phyloP scores from a whole-genome alignment of 2,113 vertebrate genomes.

The Alosa alosa region DNA sequence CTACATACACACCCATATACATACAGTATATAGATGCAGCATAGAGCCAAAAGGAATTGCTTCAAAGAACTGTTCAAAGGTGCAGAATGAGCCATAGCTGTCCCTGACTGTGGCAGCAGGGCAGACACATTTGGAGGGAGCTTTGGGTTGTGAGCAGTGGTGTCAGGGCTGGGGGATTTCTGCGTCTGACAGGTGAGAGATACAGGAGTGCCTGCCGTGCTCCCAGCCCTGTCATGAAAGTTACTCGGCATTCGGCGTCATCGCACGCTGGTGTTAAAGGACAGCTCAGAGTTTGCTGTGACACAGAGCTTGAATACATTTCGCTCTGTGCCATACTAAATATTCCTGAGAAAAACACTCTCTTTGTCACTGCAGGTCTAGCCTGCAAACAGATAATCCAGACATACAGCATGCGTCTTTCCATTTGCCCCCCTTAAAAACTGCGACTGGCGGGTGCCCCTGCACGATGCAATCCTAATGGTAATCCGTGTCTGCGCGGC shows the following conservation, averaged over 20 bases:
- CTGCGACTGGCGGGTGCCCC: not conserved
- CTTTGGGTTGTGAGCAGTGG: slow-evolving; percentile 57
- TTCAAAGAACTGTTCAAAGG: slow-evolving; percentile 1
- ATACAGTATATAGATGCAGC: not conserved
- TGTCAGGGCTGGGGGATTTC: slow-evolving; percentile 50
- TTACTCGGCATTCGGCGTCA: slow-evolving; percentile 62
- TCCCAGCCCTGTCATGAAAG: slow-evolving; percentile 58
- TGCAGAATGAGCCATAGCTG: slow-evolving; percentile 16
- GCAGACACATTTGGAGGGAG: slow-evolving; percentile 44
- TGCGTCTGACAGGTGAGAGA: slow-evolving; percentile 61
- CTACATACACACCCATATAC: not conserved
- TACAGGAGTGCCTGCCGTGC: slow-evolving; percentile 32
- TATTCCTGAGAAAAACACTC: slow-evolving; percentile 38
- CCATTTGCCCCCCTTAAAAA: not conserved
- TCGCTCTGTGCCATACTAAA: slow-evolving; percentile 56
- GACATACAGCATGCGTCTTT: not conserved
- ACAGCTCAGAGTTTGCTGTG: slow-evolving; percentile 65
- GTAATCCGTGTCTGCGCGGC: not conserved
- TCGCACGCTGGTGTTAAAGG: slow-evolving; percentile 62
- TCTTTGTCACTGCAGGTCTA: slow-evolving; percentile 6
- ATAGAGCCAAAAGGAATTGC: not conserved
- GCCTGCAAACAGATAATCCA: not conserved
- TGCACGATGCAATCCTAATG: not conserved
- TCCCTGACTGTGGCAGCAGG: slow-evolving; percentile 26
- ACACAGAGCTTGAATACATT: slow-evolving; percentile 68